Evolutionary conservation across 1,140 invertebrate species (phyloP), one percentile per base, ranked within the genome.

Genomic region (Drosophila lacteicornis): DNA sequence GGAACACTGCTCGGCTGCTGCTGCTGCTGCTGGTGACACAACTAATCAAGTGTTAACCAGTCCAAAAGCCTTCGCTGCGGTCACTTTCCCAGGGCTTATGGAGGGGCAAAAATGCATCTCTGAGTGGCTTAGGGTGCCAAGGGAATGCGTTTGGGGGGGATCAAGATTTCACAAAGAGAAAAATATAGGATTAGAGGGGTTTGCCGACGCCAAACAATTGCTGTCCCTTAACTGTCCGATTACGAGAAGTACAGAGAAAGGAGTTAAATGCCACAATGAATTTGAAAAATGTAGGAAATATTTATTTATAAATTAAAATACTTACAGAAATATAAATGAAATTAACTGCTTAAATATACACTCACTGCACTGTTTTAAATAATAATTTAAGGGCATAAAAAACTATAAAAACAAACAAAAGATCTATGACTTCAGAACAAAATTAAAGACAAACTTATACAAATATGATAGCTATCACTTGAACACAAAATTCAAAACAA

Each of bases 11-110:
- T 22, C 27, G 27, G 3, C 40, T 46, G 19, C 19, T 19, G 19
- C 19, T 19, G 4, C 22, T 59, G 49, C 69, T 60, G 56, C 43
- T 36, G 61, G 60, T 51, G 63, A 65, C 70, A 65, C 65, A 79
- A 75, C 82, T 86, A 85, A 86, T 85, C 82, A 87, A 85, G 79
- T 70, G 83, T 82, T 62, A 70, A 79, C 68, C 70, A 73, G 70
- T 74, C 68, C 68, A 57, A 69, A 70, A 58, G 65, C 65, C 65
- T 68, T 66, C 65, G 38, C 46, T 68, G 67, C 65, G 67, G 67
- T 69, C 63, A 69, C 63, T 69, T 69, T 68, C 43, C 59, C 27
- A n/a, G 40, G 42, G 36, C 38, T 33, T 27, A 30, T 6, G 43
- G 53, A 1, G 33, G 61, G 13, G 6, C 1, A 15, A 19, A 63